Base-by-base conservation (phyloP, 2,113 vertebrate species). In the Hydropotes inermis region DNA sequence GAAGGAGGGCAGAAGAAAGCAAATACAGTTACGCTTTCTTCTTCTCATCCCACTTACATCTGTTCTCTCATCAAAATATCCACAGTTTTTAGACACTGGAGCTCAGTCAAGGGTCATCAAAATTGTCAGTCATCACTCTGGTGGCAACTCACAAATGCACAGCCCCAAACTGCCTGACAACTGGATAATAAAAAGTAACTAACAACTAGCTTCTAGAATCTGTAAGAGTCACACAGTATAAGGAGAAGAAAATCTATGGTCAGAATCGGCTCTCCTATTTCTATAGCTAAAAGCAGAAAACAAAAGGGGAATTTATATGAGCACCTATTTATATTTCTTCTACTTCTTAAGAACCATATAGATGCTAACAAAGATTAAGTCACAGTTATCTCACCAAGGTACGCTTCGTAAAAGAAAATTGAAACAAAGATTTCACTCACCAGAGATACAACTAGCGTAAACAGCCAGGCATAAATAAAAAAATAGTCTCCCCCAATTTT, bases 381-480 rank as follows among this genome's bases (percentile, higher is more conserved):
- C 30, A 84, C 9, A 86, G 8, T 85, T 88, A 83, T 91, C 55
- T 47, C 47, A 64, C 33, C 57, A 96, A 97, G 15, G n/a, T 90
- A 81, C 16, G 0, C 90, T 95, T 64, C 81, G 17, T 74, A 97
- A 83, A 97, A 96, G 85, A 28, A 64, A 91, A 96, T 85, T 52
- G 6, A 45, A n/a, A 96, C 61, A 45, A 87, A 54, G 36, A 64
- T 96, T 76, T 87, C 98, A 99, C 99, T 99, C 94, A 99, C 99
- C 99, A 99, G 99, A 98, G 99, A 99, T 93, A 99, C 99, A 81
- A 99, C 98, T 85, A 99, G 98, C 0, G 99, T 99, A 97, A 99
- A 99, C 88, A 99, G 99, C 99, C 99, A 99, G 94, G 99, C 99
- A 87, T 99, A 99, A 98, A 99, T 99, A 99, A 99, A 99, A 98